Percentiles rank a stretch among this genome's conserved stretches.
These are phyloP conservation scores for Myotis myotis DNA, from an alignment of 2,797 vertebrate species.

Conservation along the genomic window DNA sequence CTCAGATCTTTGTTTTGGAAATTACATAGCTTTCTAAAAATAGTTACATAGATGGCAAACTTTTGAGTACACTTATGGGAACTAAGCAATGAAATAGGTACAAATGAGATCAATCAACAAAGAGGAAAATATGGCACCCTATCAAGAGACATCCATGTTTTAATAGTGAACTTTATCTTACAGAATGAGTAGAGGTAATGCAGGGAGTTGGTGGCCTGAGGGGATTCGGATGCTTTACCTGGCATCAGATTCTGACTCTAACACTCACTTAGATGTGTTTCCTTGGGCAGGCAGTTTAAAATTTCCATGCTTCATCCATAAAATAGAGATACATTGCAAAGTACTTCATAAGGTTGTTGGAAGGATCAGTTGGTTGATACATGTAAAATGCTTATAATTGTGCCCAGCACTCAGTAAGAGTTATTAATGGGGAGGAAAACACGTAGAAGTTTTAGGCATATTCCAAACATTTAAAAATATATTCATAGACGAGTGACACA, in stretches of 20 bases:
- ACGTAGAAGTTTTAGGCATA: neutral
- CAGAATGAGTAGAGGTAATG: neutral
- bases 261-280: slow-evolving; percentile 7
- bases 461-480: neutral
- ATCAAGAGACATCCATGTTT: neutral
- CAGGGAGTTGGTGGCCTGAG: neutral
- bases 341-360: neutral
- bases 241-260: neutral
- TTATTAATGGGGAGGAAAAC: neutral
- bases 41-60: neutral
- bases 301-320: neutral
- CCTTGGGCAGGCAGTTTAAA: neutral
- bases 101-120: neutral
- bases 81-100: neutral
- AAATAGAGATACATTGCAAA: neutral
- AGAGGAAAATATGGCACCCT: neutral
- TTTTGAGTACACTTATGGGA: neutral
- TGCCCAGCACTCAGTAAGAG: neutral
- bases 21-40: slow-evolving; percentile 2
- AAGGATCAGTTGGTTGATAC: neutral
- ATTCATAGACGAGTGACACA: neutral
- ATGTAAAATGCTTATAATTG: neutral
- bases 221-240: neutral
- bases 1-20: slow-evolving; percentile 38
- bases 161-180: neutral